These are phyloP conservation scores for Alethe diademata DNA, from an alignment of 2,113 vertebrate genomes.

Conservation along the genomic window DNA sequence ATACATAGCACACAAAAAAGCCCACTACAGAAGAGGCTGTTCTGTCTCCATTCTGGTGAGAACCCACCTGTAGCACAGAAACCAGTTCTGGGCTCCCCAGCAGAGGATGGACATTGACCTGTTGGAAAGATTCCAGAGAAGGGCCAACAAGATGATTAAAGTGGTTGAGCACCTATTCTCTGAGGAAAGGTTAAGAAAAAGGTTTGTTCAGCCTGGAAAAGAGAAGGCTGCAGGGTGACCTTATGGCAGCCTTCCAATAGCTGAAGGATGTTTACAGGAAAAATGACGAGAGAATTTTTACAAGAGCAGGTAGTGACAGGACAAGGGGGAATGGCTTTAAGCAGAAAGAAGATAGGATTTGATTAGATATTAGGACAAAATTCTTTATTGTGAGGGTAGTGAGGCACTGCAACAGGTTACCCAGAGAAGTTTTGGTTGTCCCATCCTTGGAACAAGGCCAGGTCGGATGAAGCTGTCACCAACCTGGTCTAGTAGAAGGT, in stretches of 20 bases:
- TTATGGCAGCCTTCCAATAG: neutral
- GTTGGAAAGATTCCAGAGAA: neutral
- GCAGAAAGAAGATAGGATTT: neutral
- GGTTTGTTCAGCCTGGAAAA: neutral
- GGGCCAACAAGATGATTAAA: neutral
- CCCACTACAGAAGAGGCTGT: neutral
- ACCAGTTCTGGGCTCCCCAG: neutral
- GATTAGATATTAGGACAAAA: neutral
- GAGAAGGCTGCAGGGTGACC: neutral
- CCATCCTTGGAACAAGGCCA: neutral
- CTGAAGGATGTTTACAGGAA: neutral
- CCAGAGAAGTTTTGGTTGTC: neutral
- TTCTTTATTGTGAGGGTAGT: neutral
- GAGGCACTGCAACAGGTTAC: neutral
- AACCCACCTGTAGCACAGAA: neutral
- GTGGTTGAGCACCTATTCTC: too few species aligned
- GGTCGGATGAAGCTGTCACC: neutral
- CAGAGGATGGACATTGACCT: neutral
- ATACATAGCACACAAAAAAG: rapidly evolving
- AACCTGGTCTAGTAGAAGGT: neutral
- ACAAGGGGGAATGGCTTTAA: neutral
- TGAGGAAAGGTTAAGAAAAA: neutral
- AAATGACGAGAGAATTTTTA: neutral
- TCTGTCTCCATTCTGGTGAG: neutral
- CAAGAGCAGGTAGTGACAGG: neutral